Evolutionary conservation across 1,140 invertebrate species (phyloP), one percentile per base, ranked within the genome.

Genomic region (Epicauta chinensis): DNA sequence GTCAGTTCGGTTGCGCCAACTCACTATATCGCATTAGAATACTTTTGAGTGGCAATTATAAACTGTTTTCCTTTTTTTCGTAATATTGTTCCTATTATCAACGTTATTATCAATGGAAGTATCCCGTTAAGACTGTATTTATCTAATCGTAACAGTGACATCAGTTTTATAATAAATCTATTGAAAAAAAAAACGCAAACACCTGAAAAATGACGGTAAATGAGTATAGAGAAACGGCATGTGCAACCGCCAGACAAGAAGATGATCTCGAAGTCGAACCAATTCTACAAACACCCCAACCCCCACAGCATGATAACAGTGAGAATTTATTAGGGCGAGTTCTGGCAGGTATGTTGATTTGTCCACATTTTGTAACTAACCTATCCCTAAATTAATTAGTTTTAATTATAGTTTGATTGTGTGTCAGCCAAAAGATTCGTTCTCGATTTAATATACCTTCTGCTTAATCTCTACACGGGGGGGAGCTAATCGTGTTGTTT

Each of bases 311-410:
- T 35, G 77, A n/a, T n/a, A n/a, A 77, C 60, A 69, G 72, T 53
- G 77, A 79, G 43, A 70, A 76, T 49, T 71, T 80, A 14, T 71
- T 80, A 43, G 77, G 77, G 56, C 66, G 75, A 60, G 76, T 79
- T 23, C 65, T 80, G 46, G 77, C 76, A 75, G 77, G 77, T 80
- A 69, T 23, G n/a, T n/a, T n/a, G n/a, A n/a, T n/a, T n/a, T n/a
- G 23, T 23, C 23, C 23, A 3, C 23, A 23, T 38, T 39, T 45
- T 16, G 29, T 44, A 23, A 48, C 37, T 48, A 49, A 40, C 54
- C 51, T 45, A 36, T 34, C 43, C 44, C 29, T 35, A 50, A n/a
- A n/a, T n/a, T n/a, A 23, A 23, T 36, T 41, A 5, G 29, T 2
- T 51, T 30, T 51, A 51, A 45, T 45, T 44, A 44, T 13, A 29